These are phyloP conservation scores for Mormyrops boulengeri DNA, from an alignment of 2,797 vertebrate genomes.

Conservation along the genomic window DNA sequence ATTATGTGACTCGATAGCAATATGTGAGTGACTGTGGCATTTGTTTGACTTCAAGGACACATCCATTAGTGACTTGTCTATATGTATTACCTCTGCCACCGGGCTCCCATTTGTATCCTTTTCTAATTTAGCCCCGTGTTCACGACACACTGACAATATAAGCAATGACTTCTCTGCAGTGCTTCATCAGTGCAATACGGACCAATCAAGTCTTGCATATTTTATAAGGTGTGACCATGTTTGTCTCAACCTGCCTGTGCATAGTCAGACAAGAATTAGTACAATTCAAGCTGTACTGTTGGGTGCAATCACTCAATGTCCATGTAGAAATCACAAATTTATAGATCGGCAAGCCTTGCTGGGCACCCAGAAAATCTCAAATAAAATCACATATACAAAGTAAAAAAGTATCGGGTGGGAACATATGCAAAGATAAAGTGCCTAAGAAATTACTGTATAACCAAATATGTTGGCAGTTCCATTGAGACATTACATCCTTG, in stretches of 20 bases:
- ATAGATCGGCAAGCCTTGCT: neutral
- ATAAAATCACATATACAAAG: neutral
- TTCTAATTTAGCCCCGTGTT: neutral
- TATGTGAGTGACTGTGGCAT: neutral
- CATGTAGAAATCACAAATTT: neutral
- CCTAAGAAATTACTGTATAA: neutral
- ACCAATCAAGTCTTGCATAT: slow-evolving; percentile 7
- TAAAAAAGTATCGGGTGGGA: neutral
- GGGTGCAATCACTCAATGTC: neutral
- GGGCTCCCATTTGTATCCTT: neutral
- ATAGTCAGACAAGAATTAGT: neutral
- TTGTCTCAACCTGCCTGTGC: neutral
- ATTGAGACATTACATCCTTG: neutral
- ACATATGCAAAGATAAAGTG: neutral
- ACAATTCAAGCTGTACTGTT: neutral
- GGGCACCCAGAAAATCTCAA: neutral
- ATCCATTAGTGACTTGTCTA: slow-evolving; percentile 15
- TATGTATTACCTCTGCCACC: neutral
- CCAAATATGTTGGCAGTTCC: neutral
- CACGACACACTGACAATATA: neutral
- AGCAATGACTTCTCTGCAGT: neutral
- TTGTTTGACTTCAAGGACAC: slow-evolving; percentile 8
- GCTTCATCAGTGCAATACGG: neutral
- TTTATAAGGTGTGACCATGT: slow-evolving; percentile 2
- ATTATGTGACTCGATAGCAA: neutral